Evolutionary conservation across 2,888 invertebrate genomes (phyloP), one percentile per base, ranked within the genome.

Genomic region (Amblyteles armatorius): DNA sequence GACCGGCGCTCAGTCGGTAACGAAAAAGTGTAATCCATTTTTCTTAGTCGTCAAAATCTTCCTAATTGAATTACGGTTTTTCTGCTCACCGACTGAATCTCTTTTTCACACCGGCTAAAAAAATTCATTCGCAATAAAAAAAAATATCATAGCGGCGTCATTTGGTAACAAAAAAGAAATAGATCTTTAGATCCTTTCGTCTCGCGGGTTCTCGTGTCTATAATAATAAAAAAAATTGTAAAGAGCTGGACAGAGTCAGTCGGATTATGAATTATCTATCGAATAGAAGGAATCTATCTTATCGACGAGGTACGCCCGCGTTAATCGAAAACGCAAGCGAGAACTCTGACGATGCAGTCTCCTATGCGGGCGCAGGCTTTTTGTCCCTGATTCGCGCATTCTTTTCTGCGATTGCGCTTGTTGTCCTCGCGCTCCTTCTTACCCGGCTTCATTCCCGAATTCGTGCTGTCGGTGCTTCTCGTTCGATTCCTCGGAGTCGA

Each of bases 291-390:
- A 50, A 67, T 71, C 33, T 57, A 50, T 19, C 1, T 73, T 48
- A 57, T 76, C 60, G 44, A 55, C 63, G 74, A 52, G 22, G 13
- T 4, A 11, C 22, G 11, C 29, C 44, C 9, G 55, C 40, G 86
- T 92, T 87, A 93, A 81, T 93, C 93, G 82, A 93, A 93, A 16
- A 93, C 90, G 82, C 92, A 93, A 57, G 93, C 92, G 68, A 93
- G 89, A 16, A 91, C 92, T 52, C 92, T 88, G 19, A 93, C 87
- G 48, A 92, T 88, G 77, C 92, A 92, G 76, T 91, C 90, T 40
- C 93, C 93, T 33, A 93, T 91, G 68, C 91, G 89, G 11, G 92
- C 88, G 82, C 93, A 93, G 3, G 91, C 91, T 19, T 88, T 88
- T 4, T 93, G 92, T 4, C 93, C 89, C 78, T 93, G 92, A 84